Base-by-base conservation (phyloP, 2,888 invertebrate genomes). In the Bellardia bayeri region DNA sequence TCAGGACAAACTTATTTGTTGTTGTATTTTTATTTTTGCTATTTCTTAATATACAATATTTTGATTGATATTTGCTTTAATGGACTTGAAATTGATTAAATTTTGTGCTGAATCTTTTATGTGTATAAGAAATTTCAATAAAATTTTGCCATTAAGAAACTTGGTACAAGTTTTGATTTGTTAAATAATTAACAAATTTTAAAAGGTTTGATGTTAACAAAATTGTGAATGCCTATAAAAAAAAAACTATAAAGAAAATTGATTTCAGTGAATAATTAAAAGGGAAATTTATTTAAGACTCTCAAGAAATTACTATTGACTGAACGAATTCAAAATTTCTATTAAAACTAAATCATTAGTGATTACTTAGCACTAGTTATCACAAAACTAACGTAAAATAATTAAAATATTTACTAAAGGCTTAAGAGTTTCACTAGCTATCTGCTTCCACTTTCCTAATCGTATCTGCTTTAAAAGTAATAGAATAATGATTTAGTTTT, bases 11-110 rank as follows among this genome's bases (percentile, higher is more conserved):
- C 33, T 66, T 66, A 23, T 49, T 66, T 66, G 23, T 42, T 56
- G n/a, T 7, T 40, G 16, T 72, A 37, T n/a, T 45, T 42, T 42
- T 42, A 40, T 58, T 33, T 45, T 45, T 45, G 45, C 45, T 23
- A 49, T 40, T 83, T 63, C 14, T 61, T 33, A 74, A 74, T 75
- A 40, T 40, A 61, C 69, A 61, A 69, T 42, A 76, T 76, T 76
- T 76, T 69, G 63, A 69, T 69, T 76, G 76, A 76, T 63, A 76
- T 83, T 69, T 63, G 14, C n/a, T 69, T 78, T 78, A 78, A 71
- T 78, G 83, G 63, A 78, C 45, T 83, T 76, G 45, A 40, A 82
- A 82, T 86, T 86, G 82, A 86, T 86, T 86, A 68, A 72, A 82
- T 72, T 84, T 78, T 61, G 5, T 23, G 37, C n/a, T 11, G 9